Evolutionary conservation across 2,113 vertebrate species (phyloP).

Genomic region (Carollia perspicillata): DNA sequence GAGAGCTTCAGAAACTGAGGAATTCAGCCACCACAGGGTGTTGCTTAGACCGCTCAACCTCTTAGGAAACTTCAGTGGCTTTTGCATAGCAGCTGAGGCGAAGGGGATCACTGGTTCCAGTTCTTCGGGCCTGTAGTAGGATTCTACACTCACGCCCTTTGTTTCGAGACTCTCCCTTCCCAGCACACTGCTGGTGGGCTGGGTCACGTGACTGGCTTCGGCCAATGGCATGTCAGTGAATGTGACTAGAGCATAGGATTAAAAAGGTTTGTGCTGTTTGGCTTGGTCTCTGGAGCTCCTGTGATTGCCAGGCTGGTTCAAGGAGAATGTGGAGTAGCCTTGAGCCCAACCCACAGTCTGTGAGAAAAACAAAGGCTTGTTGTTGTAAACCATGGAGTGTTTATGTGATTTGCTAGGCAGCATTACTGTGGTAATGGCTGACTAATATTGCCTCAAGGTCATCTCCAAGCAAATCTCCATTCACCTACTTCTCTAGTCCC

Average conservation of each 20-base stretch:
- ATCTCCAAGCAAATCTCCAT: neutral
- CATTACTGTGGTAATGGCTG: neutral
- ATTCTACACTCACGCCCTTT: neutral
- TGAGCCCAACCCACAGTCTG: neutral
- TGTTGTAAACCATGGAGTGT: neutral
- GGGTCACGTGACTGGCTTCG: neutral
- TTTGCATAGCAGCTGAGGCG: neutral
- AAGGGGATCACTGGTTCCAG: neutral
- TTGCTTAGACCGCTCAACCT: neutral
- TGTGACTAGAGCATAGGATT: neutral
- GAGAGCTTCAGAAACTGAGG: neutral
- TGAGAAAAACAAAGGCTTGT: constrained; percentile 13
- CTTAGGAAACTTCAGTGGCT: neutral
- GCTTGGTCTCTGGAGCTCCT: neutral
- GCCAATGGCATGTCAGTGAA: neutral
- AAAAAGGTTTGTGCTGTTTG: neutral
- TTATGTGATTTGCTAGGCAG: neutral
- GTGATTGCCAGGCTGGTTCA: neutral
- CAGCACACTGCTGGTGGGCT: neutral
- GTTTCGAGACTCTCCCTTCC: neutral
- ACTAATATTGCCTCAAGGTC: constrained; percentile 13
- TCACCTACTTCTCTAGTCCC: neutral
- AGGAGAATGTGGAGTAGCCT: neutral
- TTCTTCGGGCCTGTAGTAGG: neutral
- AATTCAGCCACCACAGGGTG: neutral